phyloP scores from a whole-genome alignment of 2,888 invertebrate species.

The Drosophila mimica region DNA sequence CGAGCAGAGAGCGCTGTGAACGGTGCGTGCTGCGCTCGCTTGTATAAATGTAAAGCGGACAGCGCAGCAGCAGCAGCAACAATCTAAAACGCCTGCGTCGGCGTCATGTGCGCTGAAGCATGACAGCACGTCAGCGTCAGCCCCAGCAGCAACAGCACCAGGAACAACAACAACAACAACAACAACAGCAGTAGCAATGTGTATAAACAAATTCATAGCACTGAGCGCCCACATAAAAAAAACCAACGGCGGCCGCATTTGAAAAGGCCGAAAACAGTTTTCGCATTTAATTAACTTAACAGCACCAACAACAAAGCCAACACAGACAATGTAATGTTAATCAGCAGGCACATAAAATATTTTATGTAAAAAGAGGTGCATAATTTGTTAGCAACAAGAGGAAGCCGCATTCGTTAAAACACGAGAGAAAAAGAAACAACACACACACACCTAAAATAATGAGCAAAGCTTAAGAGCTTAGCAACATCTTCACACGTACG shows the following conservation, averaged over 20 bases:
- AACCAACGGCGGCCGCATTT: slow-evolving; percentile 49
- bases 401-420: slow-evolving; percentile 40
- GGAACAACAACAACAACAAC: slow-evolving; percentile 15
- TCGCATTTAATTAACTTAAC: slow-evolving; percentile 73
- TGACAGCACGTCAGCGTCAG: slow-evolving; percentile 46
- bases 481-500: slow-evolving; percentile 35
- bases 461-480: slow-evolving; percentile 33
- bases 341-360: slow-evolving; percentile 61
- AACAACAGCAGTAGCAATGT: slow-evolving; percentile 49
- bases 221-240: slow-evolving; percentile 73
- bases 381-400: slow-evolving; percentile 69
- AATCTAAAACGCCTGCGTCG: slow-evolving; percentile 55
- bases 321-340: slow-evolving; percentile 41
- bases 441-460: slow-evolving; percentile 11
- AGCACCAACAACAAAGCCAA: slow-evolving; percentile 20
- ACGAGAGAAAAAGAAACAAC: slow-evolving; percentile 3
- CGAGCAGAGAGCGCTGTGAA: slow-evolving; percentile 2
- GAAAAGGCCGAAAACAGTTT: slow-evolving; percentile 64
- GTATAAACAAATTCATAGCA: slow-evolving; percentile 73
- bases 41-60: slow-evolving; percentile 44
- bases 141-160: slow-evolving; percentile 18
- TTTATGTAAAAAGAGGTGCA: slow-evolving; percentile 60
- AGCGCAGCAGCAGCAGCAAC: slow-evolving; percentile 49
- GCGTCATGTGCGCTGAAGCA: slow-evolving; percentile 72
- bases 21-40: slow-evolving; percentile 51